Base-by-base conservation (phyloP, 2,888 invertebrate genomes). In the Agrochola circellaris region DNA sequence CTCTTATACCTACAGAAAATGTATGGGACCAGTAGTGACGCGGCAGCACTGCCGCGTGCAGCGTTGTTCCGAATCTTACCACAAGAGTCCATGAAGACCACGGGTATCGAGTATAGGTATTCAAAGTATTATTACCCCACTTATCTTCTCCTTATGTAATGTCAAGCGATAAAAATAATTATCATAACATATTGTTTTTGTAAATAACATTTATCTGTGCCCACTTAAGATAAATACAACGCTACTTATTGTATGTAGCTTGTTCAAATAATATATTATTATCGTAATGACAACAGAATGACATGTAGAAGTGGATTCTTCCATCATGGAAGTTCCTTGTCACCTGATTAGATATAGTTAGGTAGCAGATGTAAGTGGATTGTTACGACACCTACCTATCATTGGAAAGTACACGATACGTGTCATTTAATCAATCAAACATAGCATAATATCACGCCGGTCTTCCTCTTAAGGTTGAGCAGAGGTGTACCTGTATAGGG, bases 121-220 rank as follows among this genome's bases (percentile, higher is more conserved):
- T 56, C 5, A 11, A 56, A 56, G n/a, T 56, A 56, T 56, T 56
- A 11, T n/a, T 54, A 54, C 54, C 66, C 78, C 38, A 78, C 42
- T 17, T 58, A 65, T n/a, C 20, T 51, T 77, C 48, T 77, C 54
- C 30, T 62, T 61, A 83, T 60, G n/a, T 54, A 67, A 79, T 73
- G 64, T 38, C 71, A 73, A 26, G 51, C 42, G 70, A 77, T 70
- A 81, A 42, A 62, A 54, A 72, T 56, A 38, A 34, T 73, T 78
- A 83, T 84, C 75, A 30, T 38, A 13, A 30, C 60, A 62, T 69
- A 42, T 72, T 81, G 73, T 72, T 81, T 66, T 68, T 66, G 83
- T 80, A 75, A 75, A 71, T 73, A 74, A 48, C 54, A 72, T 73
- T 77, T 72, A 84, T 81, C 68, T 64, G 20, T 9, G 26, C 6